Base-by-base conservation (phyloP, 2,113 vertebrate genomes). In the Talpa occidentalis region DNA sequence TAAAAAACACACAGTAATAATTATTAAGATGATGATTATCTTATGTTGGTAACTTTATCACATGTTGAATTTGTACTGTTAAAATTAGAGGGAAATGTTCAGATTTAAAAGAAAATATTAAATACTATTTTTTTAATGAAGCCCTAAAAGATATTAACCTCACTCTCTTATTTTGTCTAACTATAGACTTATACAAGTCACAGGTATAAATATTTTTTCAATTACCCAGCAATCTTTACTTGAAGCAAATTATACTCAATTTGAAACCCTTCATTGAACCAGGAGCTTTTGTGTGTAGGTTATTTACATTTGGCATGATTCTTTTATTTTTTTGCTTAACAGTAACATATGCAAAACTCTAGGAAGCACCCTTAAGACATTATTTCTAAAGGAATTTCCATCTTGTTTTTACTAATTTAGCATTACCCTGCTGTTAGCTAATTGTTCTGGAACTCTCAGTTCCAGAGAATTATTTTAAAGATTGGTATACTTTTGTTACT, bases 301-400 rank as follows among this genome's bases (percentile, higher is more conserved):
- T 82, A 8, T 90, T 93, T 96, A 81, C 10, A 89, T 95, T 59
- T 80, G 19, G 35, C 72, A 62, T 0, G 5, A 70, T 64, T 78
- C 49, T 79, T 87, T 88, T 77, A 42, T 81, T 52, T 87, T 84
- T 92, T 91, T 80, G 66, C 94, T 96, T 96, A 96, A 96, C 37
- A 92, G 5, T 24, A 77, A 95, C 59, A 54, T 12, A 67, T 88
- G 80, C 28, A 82, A 44, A 77, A 92, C 42, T 91, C 44, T 76
- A 86, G 79, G 93, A 96, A 96, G 37, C 42, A 78, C 30, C 81
- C 21, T 37, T 74, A 90, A 83, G 47, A 62, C 56, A 83, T 17
- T 94, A 85, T 62, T 91, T 97, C 32, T 95, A 91, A 88, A 94
- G 49, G 60, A 91, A 88, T 95, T 93, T 86, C 35, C 24, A 72